Evolutionary conservation across 53 echinoderm and acorn worm species (phyloP).

Genomic region (Apostichopus leukothele): DNA sequence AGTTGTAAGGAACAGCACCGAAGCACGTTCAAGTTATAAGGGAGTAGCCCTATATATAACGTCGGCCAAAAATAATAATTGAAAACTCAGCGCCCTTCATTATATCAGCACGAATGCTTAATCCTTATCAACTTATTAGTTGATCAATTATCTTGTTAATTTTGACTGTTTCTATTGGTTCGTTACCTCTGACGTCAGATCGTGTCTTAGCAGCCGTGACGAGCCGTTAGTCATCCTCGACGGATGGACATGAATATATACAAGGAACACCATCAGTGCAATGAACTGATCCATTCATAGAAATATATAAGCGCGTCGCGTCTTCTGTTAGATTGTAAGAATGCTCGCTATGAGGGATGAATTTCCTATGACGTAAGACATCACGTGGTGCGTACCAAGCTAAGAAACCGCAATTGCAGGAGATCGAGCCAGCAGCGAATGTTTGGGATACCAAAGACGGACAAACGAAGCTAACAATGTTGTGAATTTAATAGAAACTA

Average conservation of each 20-base stretch:
- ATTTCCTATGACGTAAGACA: constrained; percentile 40
- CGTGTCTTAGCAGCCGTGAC: constrained; percentile 2
- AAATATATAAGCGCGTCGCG: neutral
- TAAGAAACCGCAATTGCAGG: constrained; percentile 34
- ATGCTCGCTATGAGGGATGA: constrained; percentile 38
- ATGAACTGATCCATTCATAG: constrained; percentile 2
- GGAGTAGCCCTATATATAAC: neutral
- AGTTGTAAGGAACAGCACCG: neutral
- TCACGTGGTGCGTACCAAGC: constrained; percentile 35
- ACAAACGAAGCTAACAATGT: neutral
- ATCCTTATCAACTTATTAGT: neutral
- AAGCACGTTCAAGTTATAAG: neutral
- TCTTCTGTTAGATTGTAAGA: constrained; percentile 11
- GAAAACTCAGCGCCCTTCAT: neutral
- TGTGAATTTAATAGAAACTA: neutral
- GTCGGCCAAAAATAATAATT: neutral
- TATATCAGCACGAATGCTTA: neutral
- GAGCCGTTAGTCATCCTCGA: constrained; percentile 12
- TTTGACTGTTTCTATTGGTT: neutral
- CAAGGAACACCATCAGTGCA: neutral
- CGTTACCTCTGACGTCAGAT: neutral
- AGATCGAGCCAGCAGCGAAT: constrained; percentile 6
- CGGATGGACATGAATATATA: neutral
- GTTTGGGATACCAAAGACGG: constrained; percentile 26
- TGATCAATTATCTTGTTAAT: constrained; percentile 22